Evolutionary conservation across 1,140 invertebrate species (phyloP).

Genomic region (roundworm (Caenorhabditis elegans)): DNA sequence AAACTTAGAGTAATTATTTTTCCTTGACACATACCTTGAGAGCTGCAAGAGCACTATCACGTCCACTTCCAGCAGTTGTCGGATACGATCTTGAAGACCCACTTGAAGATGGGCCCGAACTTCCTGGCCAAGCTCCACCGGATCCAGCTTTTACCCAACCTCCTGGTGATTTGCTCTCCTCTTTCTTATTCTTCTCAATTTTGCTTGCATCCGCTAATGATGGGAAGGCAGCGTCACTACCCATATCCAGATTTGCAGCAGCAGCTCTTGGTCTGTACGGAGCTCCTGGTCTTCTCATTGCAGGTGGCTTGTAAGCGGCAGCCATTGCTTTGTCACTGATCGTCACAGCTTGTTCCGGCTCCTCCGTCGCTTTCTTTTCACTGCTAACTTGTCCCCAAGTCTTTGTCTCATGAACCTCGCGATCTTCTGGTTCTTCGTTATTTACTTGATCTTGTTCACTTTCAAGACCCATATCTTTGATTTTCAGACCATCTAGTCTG

Average conservation of each 20-base stretch:
- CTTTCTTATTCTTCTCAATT: conserved; percentile 43
- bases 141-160: conserved; percentile 36
- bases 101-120: background rate
- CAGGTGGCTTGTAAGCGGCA: conserved; percentile 29
- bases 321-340: conserved; percentile 1
- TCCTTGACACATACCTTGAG: background rate
- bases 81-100: background rate
- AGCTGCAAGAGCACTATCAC: conserved; percentile 33
- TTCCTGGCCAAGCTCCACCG: background rate
- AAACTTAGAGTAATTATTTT: background rate
- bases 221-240: conserved; percentile 35
- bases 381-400: conserved; percentile 26
- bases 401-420: conserved; percentile 29
- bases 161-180: conserved; percentile 21
- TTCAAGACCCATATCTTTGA: conserved; percentile 45
- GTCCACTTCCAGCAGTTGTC: conserved; percentile 2
- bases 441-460: conserved; percentile 37
- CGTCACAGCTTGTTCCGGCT: background rate
- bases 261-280: background rate
- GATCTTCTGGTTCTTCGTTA: conserved; percentile 22
- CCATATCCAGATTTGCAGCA: conserved; percentile 24
- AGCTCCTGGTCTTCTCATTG: background rate
- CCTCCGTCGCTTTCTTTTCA: conserved; percentile 7
- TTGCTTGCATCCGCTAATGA: conserved; percentile 41
- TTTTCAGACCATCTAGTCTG: conserved; percentile 42